phyloP scores from a whole-genome alignment of 2,888 invertebrate species.

The Diaphora mendica region DNA sequence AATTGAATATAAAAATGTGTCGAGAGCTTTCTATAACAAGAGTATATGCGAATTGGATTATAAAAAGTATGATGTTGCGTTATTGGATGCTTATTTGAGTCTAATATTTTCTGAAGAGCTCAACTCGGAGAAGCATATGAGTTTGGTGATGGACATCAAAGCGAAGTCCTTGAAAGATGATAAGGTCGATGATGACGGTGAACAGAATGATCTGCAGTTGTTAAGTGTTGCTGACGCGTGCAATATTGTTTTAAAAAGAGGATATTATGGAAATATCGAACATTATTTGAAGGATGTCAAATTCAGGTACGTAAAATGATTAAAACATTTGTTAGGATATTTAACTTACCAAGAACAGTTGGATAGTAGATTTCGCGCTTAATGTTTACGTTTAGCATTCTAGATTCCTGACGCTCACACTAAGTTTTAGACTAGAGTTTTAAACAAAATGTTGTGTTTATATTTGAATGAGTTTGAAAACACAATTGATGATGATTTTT shows the following conservation, averaged over 20 bases:
- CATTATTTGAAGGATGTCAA: slow-evolving; percentile 60
- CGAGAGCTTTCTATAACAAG: slow-evolving; percentile 75
- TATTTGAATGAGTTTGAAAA: no score
- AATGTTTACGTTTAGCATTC: no score
- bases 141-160: slow-evolving; percentile 76
- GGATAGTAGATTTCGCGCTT: no score
- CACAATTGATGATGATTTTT: no score
- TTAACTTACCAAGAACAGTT: no score
- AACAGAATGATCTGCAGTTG: slow-evolving; percentile 58
- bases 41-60: slow-evolving; percentile 76
- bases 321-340: no score
- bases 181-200: slow-evolving; percentile 40
- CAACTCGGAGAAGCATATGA: slow-evolving; percentile 71
- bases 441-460: no score
- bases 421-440: no score
- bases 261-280: slow-evolving; percentile 64
- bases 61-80: slow-evolving; percentile 63
- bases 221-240: slow-evolving; percentile 64
- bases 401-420: no score
- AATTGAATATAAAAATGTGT: slow-evolving; percentile 65
- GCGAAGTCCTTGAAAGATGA: slow-evolving; percentile 65
- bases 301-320: slow-evolving; percentile 63
- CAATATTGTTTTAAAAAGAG: slow-evolving; percentile 45
- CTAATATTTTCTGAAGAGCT: slow-evolving; percentile 65
- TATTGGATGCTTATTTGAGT: slow-evolving; percentile 72